Evolutionary conservation across 2,113 vertebrate genomes (phyloP), one percentile per base, ranked within the genome.

Genomic region (Jaculus jaculus): DNA sequence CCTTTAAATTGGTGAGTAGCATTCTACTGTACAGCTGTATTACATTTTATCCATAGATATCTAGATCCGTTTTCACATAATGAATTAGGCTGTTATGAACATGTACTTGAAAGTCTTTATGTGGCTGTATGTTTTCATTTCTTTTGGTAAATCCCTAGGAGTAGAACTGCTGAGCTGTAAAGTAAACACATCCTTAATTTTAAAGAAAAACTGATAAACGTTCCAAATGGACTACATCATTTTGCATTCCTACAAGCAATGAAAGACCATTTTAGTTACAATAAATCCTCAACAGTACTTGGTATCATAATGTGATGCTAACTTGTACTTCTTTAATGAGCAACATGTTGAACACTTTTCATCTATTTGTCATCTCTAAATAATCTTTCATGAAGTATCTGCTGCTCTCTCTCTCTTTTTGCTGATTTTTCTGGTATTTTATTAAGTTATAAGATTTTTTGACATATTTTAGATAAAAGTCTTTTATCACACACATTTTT

Each of bases 41-140:
- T 51, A 83, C 30, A 42, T 79, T 93, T 89, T 77, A 30, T 73
- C 83, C n/a, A 66, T 88, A 13, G 68, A 58, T 32, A 82, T 92
- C 71, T 61, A 37, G 17, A 58, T 24, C 37, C 84, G n/a, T 61
- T 69, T 89, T 87, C 17, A 61, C 42, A 72, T 37, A 42, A 87
- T 3, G 51, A 79, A 92, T 92, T 37, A 87, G 71, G 34, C 15
- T 92, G 42, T 66, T 87, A 30, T 24, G 32, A 90, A 69, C 26
- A 90, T 72, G 65, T 63, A 87, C 54, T 71, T 90, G 78, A 15
- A 74, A 89, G 30, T 92, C 73, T 90, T 74, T 69, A 89, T 74
- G n/a, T 66, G 60, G 37, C 69, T 23, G 42, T 26, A 83, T 20
- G 18, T 39, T 83, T 89, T 91, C 60, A 79, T 87, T 87, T 84